phyloP scores from a whole-genome alignment of 2,797 vertebrate genomes.

The Lithobates pipiens region DNA sequence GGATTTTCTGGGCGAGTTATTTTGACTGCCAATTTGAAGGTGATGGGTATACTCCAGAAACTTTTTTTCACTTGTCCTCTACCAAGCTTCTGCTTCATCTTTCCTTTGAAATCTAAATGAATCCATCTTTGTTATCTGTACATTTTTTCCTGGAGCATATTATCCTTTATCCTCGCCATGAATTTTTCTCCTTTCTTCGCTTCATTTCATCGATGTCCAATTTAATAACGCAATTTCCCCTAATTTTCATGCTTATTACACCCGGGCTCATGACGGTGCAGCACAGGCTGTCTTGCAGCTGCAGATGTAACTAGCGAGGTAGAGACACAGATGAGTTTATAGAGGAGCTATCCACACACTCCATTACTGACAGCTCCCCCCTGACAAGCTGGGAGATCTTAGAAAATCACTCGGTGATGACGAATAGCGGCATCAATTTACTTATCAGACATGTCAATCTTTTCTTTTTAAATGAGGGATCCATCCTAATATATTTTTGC shows the following conservation, averaged over 20 bases:
- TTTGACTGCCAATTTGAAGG: too few relatives aligned
- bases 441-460: not conserved
- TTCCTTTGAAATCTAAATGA: not conserved
- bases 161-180: not conserved
- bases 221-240: conserved; percentile 50
- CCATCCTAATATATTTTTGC: not conserved
- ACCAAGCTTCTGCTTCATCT: not conserved
- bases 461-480: not conserved
- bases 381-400: conserved; percentile 4
- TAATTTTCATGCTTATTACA: conserved; percentile 44
- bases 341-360: conserved; percentile 8
- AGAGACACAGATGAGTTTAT: conserved; percentile 2
- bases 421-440: conserved; percentile 11
- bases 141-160: not conserved
- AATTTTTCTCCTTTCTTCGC: conserved; percentile 6
- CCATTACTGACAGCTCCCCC: conserved; percentile 31
- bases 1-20: too few relatives aligned
- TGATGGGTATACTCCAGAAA: too few relatives aligned
- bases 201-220: conserved; percentile 51
- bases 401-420: conserved; percentile 3
- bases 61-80: too few relatives aligned
- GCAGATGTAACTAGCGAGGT: conserved; percentile 17
- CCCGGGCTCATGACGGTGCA: conserved; percentile 19
- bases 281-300: conserved; percentile 17
- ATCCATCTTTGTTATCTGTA: not conserved